Conservation (phyloP, 2,888 invertebrate genomes). For the Conomelus anceps region DNA sequence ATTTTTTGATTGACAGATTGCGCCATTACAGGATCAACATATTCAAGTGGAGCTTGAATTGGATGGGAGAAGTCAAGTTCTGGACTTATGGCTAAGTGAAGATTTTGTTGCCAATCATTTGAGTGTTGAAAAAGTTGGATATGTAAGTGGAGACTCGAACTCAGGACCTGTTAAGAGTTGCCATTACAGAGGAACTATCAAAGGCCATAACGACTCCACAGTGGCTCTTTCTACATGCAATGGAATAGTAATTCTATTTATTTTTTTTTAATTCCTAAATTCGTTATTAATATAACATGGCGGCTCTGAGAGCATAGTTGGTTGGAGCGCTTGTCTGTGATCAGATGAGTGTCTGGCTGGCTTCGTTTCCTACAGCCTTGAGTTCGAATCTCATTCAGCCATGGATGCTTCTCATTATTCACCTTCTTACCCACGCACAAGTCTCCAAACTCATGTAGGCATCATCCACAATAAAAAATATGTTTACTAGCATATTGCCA, state of each 20-base stretch:
- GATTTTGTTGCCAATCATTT: constrained; percentile 45
- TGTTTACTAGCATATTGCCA: too few relatives aligned
- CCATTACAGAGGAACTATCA: constrained; percentile 40
- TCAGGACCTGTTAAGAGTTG: constrained; percentile 8
- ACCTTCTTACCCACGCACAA: too few relatives aligned
- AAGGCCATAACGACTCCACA: constrained; percentile 37
- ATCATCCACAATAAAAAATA: too few relatives aligned
- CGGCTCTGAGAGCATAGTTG: too few relatives aligned
- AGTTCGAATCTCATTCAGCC: too few relatives aligned
- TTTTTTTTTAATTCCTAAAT: too few relatives aligned
- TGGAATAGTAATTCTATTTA: constrained; percentile 44
- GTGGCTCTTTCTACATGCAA: constrained; percentile 42
- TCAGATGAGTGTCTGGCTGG: too few relatives aligned
- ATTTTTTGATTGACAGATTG: neutral
- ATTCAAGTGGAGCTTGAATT: neutral
- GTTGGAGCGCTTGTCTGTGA: too few relatives aligned
- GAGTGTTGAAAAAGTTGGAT: constrained; percentile 61
- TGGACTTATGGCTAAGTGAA: constrained; percentile 39
- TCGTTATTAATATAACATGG: too few relatives aligned
- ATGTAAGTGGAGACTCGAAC: constrained; percentile 7
- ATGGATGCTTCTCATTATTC: too few relatives aligned
- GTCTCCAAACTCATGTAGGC: too few relatives aligned
- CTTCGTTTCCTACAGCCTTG: too few relatives aligned
- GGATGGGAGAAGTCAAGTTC: constrained; percentile 11
- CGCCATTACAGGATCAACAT: neutral